phyloP scores from a whole-genome alignment of 2,888 invertebrate genomes.

The Drosophila falleni region DNA sequence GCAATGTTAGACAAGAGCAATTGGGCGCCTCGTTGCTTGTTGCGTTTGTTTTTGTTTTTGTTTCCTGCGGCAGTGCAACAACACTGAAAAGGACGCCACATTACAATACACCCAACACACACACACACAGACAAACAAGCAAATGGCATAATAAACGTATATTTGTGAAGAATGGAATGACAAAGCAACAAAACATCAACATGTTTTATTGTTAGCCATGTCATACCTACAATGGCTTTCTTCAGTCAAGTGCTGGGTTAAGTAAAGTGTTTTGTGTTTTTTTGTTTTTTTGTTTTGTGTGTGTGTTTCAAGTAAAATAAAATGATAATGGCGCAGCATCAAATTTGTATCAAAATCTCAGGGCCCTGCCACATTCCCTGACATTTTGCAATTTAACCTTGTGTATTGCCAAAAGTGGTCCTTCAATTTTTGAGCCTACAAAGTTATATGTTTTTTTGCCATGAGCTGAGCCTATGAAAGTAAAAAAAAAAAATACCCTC shows the following conservation, averaged over 20 bases:
- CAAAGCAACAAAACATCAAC: constrained; percentile 42
- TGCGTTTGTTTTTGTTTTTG: constrained; percentile 50
- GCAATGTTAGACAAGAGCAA: constrained; percentile 46
- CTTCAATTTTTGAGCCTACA: constrained; percentile 77
- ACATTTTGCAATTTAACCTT: constrained; percentile 74
- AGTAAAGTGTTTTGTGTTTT: constrained; percentile 43
- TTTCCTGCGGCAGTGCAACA: constrained; percentile 65
- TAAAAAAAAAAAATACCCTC: constrained; percentile 14
- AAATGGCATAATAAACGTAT: constrained; percentile 78
- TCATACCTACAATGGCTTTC: neutral
- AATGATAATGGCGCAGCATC: neutral
- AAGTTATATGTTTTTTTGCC: constrained; percentile 57
- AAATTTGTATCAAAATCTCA: constrained; percentile 23
- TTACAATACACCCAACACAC: neutral
- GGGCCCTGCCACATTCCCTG: constrained; percentile 51
- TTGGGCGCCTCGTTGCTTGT: constrained; percentile 46
- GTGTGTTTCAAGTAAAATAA: neutral
- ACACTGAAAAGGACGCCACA: constrained; percentile 8
- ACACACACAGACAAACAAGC: constrained; percentile 16
- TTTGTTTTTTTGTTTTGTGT: constrained; percentile 17
- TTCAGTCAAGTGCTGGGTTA: constrained; percentile 11
- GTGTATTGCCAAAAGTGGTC: constrained; percentile 75
- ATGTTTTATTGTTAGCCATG: constrained; percentile 39
- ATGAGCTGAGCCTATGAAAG: constrained; percentile 55
- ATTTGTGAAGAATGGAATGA: constrained; percentile 41